Evolutionary conservation across 37 sponge, comb jelly and placozoan genomes (phyloP), one percentile per base, ranked within the genome.

Genomic region (Petrosia ficiformis): DNA sequence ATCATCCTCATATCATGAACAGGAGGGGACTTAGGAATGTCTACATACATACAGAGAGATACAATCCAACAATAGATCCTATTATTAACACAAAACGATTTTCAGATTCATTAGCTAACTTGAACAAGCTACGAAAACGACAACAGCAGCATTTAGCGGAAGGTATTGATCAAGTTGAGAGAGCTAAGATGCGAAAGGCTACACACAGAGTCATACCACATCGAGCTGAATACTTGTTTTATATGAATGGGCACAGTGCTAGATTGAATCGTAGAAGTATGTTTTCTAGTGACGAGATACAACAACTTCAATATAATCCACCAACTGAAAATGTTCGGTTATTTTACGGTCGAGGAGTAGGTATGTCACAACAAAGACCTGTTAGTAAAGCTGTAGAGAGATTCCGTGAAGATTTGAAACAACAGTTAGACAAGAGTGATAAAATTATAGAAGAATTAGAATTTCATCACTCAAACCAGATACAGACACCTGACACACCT

Each of bases 341-440:
- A 41, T 84, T 57, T 48, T 84, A 84, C 41, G 78, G 78, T 22
- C 52, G 39, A 42, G 85, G 85, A 19, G 71, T 84, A 5, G 54
- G 56, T 25, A 48, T 69, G 2, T 16, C 4, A 4, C n/a, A n/a
- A n/a, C n/a, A n/a, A n/a, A 30, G 67, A 29, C 37, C 54, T 25
- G 11, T 25, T 40, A 21, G 22, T n/a, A 77, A 36, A 65, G 56
- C 68, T 43, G 77, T 73, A 67, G 38, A 48, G 40, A 41, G 67
- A 28, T 81, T 81, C n/a, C n/a, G n/a, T n/a, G n/a, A n/a, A n/a
- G n/a, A n/a, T n/a, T n/a, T n/a, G n/a, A n/a, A n/a, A n/a, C n/a
- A n/a, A n/a, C n/a, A n/a, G n/a, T n/a, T n/a, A n/a, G n/a, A n/a
- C n/a, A n/a, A n/a, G n/a, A n/a, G n/a, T n/a, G n/a, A n/a, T n/a